Percentiles rank a stretch among this genome's conserved stretches.
Conservation (phyloP, 2,888 invertebrate genomes). For the Tetragonula carbonaria region DNA sequence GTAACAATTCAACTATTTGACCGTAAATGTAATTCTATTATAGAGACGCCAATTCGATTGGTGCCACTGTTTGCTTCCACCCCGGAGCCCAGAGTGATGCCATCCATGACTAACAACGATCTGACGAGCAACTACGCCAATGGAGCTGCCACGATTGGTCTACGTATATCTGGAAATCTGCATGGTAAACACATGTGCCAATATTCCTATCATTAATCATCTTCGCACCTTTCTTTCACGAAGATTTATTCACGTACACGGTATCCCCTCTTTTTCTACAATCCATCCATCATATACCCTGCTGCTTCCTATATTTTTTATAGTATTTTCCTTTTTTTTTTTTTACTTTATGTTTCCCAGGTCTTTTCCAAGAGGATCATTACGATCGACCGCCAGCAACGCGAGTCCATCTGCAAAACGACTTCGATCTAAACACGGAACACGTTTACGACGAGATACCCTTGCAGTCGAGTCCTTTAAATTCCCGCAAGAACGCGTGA, state of each 20-base stretch:
- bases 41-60: constrained; percentile 72
- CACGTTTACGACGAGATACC: constrained; percentile 90
- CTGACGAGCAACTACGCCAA: constrained; percentile 78
- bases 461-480: constrained; percentile 59
- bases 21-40: not conserved
- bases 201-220: not conserved
- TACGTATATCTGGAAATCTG: constrained; percentile 77
- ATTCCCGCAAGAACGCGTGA: constrained; percentile 50
- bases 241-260: not conserved
- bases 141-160: constrained; percentile 77
- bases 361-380: constrained; percentile 86
- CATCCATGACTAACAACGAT: constrained; percentile 69
- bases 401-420: constrained; percentile 65
- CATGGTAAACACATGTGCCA: constrained; percentile 70
- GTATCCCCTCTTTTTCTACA: not conserved
- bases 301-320: not conserved
- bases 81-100: constrained; percentile 64
- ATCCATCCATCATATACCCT: not conserved
- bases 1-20: not conserved
- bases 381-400: constrained; percentile 85
- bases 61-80: constrained; percentile 65
- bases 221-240: not conserved
- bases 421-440: constrained; percentile 84
- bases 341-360: constrained; percentile 71
- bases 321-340: not conserved